Evolutionary conservation across 2,113 vertebrate genomes (phyloP).

Genomic region (Carassius auratus): DNA sequence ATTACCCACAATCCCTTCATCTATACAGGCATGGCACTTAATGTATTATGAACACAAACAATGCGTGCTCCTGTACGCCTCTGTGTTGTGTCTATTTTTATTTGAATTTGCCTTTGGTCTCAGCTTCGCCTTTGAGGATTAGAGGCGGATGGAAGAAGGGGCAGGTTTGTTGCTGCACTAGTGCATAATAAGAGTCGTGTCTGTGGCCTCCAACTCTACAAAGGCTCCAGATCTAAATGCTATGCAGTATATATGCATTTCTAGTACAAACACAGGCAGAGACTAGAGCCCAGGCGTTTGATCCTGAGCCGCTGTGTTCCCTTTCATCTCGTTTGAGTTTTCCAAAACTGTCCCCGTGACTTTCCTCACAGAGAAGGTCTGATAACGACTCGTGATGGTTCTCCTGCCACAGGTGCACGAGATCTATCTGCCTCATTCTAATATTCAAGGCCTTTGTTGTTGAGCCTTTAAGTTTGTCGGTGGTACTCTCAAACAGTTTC

Average conservation of each 20-base stretch:
- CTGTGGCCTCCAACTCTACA: constrained; percentile 58
- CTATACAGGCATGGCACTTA: constrained; percentile 24
- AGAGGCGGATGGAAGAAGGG: constrained; percentile 47
- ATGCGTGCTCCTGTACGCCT: constrained; percentile 33
- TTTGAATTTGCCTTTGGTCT: constrained; percentile 64
- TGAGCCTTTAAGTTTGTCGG: neutral
- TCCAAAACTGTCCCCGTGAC: constrained; percentile 59
- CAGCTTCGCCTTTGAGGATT: constrained; percentile 53
- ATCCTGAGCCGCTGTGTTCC: constrained; percentile 52
- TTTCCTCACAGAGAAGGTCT: constrained; percentile 44
- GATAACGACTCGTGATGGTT: constrained; percentile 38
- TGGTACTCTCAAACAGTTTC: neutral
- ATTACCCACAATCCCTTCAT: constrained; percentile 40
- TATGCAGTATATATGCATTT: constrained; percentile 63
- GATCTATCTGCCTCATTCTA: neutral
- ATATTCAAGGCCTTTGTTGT: neutral
- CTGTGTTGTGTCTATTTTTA: constrained; percentile 49
- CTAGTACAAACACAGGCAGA: constrained; percentile 61
- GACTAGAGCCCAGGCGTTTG: constrained; percentile 52
- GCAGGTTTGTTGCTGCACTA: constrained; percentile 53
- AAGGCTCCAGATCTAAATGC: constrained; percentile 62
- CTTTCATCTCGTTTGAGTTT: constrained; percentile 59
- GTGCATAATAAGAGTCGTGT: constrained; percentile 59
- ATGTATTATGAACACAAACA: constrained; percentile 62
- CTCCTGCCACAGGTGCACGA: neutral